These are phyloP conservation scores for Serripes groenlandicus DNA, from an alignment of 2,888 invertebrate genomes.

Conservation along the genomic window DNA sequence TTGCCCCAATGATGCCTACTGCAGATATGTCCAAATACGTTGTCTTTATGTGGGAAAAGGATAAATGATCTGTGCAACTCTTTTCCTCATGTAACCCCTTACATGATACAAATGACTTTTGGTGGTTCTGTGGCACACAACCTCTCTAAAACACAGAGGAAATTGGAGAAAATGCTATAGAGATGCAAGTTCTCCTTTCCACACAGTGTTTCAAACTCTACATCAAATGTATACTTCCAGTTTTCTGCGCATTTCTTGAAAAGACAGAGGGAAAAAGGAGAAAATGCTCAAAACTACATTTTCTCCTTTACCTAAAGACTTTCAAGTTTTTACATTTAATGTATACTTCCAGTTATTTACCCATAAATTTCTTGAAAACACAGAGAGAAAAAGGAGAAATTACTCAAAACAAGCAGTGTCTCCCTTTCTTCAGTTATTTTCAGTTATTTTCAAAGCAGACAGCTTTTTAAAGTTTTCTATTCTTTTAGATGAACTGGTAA, in stretches of 20 bases:
- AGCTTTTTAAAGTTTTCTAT: too few relatives aligned
- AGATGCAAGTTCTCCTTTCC: background rate
- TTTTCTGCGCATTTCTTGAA: background rate
- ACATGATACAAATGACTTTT: background rate
- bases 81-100: background rate
- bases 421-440: too few relatives aligned
- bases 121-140: background rate
- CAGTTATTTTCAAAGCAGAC: too few relatives aligned
- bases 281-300: background rate
- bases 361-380: too few relatives aligned
- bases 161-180: background rate
- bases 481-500: too few relatives aligned
- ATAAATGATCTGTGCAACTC: background rate
- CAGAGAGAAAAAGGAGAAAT: too few relatives aligned
- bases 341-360: too few relatives aligned
- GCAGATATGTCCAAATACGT: too few relatives aligned
- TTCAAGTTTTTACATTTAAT: too few relatives aligned
- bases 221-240: background rate
- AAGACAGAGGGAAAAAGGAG: background rate
- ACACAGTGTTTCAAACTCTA: background rate
- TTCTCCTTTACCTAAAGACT: background rate
- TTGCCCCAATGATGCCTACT: too few relatives aligned
- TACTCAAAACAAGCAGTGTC: too few relatives aligned
- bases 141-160: background rate
- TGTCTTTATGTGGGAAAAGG: background rate